Evolutionary conservation across 2,888 invertebrate genomes (phyloP), one percentile per base, ranked within the genome.

Genomic region (Eupithecia exiguata): DNA sequence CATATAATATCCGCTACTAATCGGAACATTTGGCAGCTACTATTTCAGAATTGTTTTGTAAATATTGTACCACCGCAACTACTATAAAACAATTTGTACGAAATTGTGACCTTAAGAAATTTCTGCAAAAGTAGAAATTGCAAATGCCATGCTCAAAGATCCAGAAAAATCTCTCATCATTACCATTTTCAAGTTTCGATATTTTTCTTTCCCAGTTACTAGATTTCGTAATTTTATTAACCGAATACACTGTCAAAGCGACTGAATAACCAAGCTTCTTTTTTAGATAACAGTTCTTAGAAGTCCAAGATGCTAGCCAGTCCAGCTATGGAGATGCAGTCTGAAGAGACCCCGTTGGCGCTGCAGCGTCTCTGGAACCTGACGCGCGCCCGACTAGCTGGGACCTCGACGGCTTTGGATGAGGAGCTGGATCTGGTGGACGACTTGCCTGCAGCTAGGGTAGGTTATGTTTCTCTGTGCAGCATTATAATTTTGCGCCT

Each of bases 271-370:
- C n/a, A 40, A 58, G 38, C 9, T 25, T 58, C 77, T 69, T 73
- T 78, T 49, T 4, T 78, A 84, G 82, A 78, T 76, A 81, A n/a
- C 76, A 77, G 69, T 77, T 69, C 43, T 68, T 61, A 71, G 75
- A 69, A 74, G 74, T 43, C 58, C 73, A 92, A 90, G 84, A 94
- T 95, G 94, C 89, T 93, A 77, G 91, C 94, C 69, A 91, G 87
- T 82, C 89, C 91, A 46, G 87, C 89, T 18, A 95, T 96, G 82
- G 97, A 97, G 87, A 87, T 97, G 74, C 85, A 91, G 74, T 84
- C 86, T 30, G 92, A 97, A 79, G 93, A 94, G 83, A 89, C 93
- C n/a, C 94, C 95, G 0, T 80, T 92, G 80, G 94, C 93, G 5
- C 89, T 95, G 72, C 95, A 94, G 82, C 88, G 95, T 35, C 87